Evolutionary conservation across 2,797 vertebrate genomes (phyloP).

Genomic region (Anolis apletophallus): DNA sequence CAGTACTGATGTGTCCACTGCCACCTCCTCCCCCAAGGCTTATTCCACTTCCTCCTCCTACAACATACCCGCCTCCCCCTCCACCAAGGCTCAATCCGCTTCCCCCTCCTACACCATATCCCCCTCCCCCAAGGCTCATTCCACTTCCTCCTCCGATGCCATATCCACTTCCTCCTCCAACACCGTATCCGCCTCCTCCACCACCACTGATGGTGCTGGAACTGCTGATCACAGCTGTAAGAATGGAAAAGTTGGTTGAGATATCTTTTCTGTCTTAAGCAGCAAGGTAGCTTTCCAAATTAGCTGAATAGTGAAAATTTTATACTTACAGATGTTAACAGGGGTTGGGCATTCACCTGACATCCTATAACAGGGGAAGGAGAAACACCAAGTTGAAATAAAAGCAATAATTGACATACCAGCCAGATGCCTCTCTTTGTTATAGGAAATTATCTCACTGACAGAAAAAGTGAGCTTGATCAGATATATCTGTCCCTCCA

Average conservation of each 20-base stretch:
- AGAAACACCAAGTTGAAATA: background rate
- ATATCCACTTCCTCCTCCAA: slow-evolving; percentile 41
- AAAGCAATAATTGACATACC: background rate
- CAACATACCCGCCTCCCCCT: slow-evolving; percentile 5
- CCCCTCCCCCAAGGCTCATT: slow-evolving; percentile 15
- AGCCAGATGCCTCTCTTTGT: background rate
- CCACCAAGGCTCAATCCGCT: slow-evolving; percentile 45
- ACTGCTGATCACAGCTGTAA: slow-evolving; percentile 69
- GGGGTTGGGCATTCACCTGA: slow-evolving; percentile 48
- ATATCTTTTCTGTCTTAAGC: background rate
- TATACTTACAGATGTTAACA: slow-evolving; percentile 73
- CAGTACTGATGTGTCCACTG: background rate
- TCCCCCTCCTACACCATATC: slow-evolving; percentile 3
- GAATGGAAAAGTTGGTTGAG: slow-evolving; percentile 35
- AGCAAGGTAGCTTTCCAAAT: background rate
- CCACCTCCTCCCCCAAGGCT: background rate
- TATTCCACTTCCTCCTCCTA: background rate
- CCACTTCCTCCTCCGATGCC: background rate
- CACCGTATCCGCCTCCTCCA: background rate
- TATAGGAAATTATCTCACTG: background rate
- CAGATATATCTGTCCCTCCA: background rate
- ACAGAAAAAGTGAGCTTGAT: background rate
- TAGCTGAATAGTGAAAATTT: background rate
- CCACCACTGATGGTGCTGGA: slow-evolving; percentile 51
- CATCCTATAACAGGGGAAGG: slow-evolving; percentile 46